Evolutionary conservation across 2,888 invertebrate species (phyloP), one percentile per base, ranked within the genome.

Genomic region (Blastobasis adustella): DNA sequence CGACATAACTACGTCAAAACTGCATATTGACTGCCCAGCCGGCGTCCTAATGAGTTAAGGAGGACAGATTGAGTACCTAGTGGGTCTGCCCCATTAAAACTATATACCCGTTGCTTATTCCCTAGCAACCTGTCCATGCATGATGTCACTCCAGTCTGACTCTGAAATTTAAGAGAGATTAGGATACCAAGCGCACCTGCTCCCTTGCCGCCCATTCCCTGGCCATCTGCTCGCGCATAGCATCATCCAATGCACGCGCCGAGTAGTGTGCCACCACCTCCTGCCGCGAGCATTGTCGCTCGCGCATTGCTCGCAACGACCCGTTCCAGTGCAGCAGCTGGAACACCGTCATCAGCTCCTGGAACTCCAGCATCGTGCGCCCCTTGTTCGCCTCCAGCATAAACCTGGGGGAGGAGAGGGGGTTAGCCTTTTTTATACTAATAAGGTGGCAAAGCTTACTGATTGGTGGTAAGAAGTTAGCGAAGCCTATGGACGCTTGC

Each of bases 291-390:
- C 98, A 98, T 79, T 97, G 97, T 46, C 97, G 91, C 80, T 98
- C 97, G 47, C 97, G 90, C 97, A 98, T 97, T 46, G 97, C 97
- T 66, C 97, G 95, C 65, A 98, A 83, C 61, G 96, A 96, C n/a
- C 98, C 98, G 79, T 98, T 98, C 98, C 98, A 98, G 83, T 98
- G 98, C 50, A 98, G 90, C 61, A 98, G 90, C 85, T 98, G 97
- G 85, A 98, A 98, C 47, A 98, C 97, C n/a, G 97, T 98, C 98
- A 98, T 98, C 69, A 98, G 87, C 79, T 98, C 97, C 82, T 98
- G 97, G 89, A 97, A 98, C 82, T 98, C 97, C 60, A 98, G 90
- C 97, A 98, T 97, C 50, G 97, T 97, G 60, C 96, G 92, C 8
- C 97, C 97, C 61, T 96, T 97, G 82, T 95, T 96, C 40, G 91